Base-by-base conservation (phyloP, 2,888 invertebrate species). In the Carabus problematicus region DNA sequence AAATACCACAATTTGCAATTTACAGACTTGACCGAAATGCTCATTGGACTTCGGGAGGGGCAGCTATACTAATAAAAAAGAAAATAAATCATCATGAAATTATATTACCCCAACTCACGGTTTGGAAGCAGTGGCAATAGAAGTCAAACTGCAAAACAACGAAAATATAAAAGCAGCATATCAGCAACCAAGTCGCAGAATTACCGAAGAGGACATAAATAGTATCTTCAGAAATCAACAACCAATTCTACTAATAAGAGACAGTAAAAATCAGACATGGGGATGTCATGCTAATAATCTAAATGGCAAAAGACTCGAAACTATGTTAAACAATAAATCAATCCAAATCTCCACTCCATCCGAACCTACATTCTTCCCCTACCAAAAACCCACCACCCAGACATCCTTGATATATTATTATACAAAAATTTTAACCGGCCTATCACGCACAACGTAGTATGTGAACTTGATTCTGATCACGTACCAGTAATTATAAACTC, bases 361-460 rank as follows among this genome's bases (percentile, higher is more conserved):
- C n/a, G 59, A 71, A 47, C 66, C 72, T 39, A 70, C 71, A 8
- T 64, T 70, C 19, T 64, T 59, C 29, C 70, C 64, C 11, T 71
- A 69, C 29, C 62, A 71, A 42, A 43, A 45, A 43, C 63, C 16
- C 64, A 69, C 29, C 60, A 68, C 39, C 55, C 71, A 7, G 71
- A 71, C 58, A 71, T 69, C 8, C 19, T 71, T 11, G 64, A 71
- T 43, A 67, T 72, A 4, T 39, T 70, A 40, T 45, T 71, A 14
- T 47, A 63, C 43, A 70, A 71, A 49, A 58, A 60, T 16, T 63
- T 71, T 29, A 40, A 19, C n/a, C 42, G 16, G 19, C 63, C 63
- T 8, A 67, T 72, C 14, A 40, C 18, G 9, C 71, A 72, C 71
- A 67, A 1, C 14, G 71, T 69, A 12, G 19, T 70, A 58, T 6